A percentile compares a stretch with the other conserved stretches of the same genome.
These are phyloP conservation scores for Atractosteus spatula DNA, from an alignment of 2,113 vertebrate genomes.

Conservation along the genomic window DNA sequence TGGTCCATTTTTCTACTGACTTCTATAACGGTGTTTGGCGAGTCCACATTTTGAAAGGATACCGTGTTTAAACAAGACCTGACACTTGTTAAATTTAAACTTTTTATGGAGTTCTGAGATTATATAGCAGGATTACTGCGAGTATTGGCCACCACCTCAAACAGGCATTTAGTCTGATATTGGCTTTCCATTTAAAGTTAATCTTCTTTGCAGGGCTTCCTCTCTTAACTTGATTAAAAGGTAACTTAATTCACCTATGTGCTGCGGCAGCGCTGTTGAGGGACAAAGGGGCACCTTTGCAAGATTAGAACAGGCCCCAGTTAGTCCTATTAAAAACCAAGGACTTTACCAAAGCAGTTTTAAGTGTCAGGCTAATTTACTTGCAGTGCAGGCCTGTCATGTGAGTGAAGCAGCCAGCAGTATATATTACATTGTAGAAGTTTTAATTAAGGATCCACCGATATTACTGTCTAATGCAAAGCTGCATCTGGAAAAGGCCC, in stretches of 20 bases:
- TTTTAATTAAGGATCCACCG: too few relatives aligned
- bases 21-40: too few relatives aligned
- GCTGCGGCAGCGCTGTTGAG: background rate
- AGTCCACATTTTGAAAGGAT: too few relatives aligned
- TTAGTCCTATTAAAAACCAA: conserved; percentile 4
- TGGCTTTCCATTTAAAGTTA: conserved; percentile 29
- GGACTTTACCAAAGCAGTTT: conserved; percentile 1
- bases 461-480: too few relatives aligned
- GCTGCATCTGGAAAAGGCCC: too few relatives aligned
- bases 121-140: too few relatives aligned
- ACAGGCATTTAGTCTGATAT: conserved; percentile 18
- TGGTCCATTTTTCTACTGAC: too few relatives aligned
- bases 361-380: background rate
- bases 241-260: background rate
- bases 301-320: background rate
- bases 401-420: background rate
- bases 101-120: too few relatives aligned
- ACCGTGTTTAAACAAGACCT: too few relatives aligned
- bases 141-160: too few relatives aligned
- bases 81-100: too few relatives aligned
- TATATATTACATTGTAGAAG: background rate
- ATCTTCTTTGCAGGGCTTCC: conserved; percentile 8
- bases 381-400: background rate
- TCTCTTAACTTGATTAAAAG: conserved; percentile 20
- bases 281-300: conserved; percentile 11